Evolutionary conservation across 2,113 vertebrate genomes (phyloP).

Genomic region (Oreochromis aureus): DNA sequence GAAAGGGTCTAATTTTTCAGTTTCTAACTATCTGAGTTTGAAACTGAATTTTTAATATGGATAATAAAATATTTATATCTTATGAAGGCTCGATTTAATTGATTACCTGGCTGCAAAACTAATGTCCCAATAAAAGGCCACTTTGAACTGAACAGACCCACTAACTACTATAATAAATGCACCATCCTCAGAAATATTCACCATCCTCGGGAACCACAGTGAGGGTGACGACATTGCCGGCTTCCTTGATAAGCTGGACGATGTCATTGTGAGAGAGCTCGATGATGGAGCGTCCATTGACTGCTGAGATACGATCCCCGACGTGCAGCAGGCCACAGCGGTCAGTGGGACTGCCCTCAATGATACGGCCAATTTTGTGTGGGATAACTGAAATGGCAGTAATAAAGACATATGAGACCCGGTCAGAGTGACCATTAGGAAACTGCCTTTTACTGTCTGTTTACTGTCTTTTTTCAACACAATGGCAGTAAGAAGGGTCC

Average conservation of each 20-base stretch:
- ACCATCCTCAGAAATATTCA: conserved; percentile 49
- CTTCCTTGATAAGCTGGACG: conserved; percentile 96
- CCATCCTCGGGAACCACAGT: conserved; percentile 93
- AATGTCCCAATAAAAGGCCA: neutral
- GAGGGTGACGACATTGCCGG: conserved; percentile 86
- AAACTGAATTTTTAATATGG: neutral
- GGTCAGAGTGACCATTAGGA: neutral
- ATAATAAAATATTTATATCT: conserved; percentile 1
- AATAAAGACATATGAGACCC: neutral
- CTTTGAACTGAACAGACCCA: neutral
- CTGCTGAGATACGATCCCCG: conserved; percentile 92
- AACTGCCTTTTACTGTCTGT: neutral
- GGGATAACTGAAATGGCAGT: conserved; percentile 81
- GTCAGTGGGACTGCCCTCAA: conserved; percentile 93
- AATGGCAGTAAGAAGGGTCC: neutral
- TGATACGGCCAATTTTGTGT: conserved; percentile 97
- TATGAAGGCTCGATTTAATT: neutral
- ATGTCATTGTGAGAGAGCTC: conserved; percentile 93
- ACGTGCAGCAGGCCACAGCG: conserved; percentile 91
- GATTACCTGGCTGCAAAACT: neutral
- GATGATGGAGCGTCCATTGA: conserved; percentile 90
- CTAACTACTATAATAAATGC: neutral
- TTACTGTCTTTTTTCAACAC: neutral
- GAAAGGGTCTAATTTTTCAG: neutral
- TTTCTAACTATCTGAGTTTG: neutral